phyloP scores from a whole-genome alignment of 2,888 invertebrate genomes.

The Drosophila anomalata region DNA sequence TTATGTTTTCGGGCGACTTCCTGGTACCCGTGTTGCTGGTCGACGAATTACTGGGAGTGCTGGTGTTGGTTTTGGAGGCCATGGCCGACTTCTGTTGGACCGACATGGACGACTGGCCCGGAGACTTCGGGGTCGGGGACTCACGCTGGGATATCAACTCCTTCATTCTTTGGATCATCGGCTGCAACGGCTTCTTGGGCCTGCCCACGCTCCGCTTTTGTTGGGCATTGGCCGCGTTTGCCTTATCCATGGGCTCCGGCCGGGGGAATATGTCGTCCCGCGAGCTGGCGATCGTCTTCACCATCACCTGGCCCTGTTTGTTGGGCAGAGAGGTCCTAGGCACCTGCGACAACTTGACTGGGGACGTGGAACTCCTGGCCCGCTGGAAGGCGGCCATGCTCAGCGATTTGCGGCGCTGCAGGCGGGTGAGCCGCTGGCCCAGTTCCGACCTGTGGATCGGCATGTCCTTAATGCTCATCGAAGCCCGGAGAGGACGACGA shows the following conservation, averaged over 20 bases:
- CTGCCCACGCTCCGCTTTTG: not conserved
- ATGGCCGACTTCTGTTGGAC: not conserved
- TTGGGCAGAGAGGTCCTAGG: conserved; percentile 39
- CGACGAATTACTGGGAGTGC: not conserved
- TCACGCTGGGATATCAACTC: not conserved
- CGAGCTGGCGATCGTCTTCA: not conserved
- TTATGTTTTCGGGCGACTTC: conserved; percentile 10
- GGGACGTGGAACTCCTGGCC: conserved; percentile 52
- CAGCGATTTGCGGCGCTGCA: conserved; percentile 61
- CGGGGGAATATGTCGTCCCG: conserved; percentile 60
- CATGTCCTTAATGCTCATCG: conserved; percentile 27
- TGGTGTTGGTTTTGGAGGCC: not conserved
- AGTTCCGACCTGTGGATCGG: conserved; percentile 41
- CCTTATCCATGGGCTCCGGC: not conserved
- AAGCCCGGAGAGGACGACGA: conserved; percentile 24
- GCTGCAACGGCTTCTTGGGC: not conserved
- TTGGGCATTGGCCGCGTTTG: not conserved
- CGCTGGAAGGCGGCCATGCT: conserved; percentile 38
- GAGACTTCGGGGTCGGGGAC: not conserved
- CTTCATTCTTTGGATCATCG: too few relatives aligned
- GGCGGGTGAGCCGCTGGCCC: conserved; percentile 58
- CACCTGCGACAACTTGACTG: conserved; percentile 62
- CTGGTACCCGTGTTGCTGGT: not conserved
- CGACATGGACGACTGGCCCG: not conserved
- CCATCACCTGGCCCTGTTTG: not conserved